Conservation (phyloP, 1,140 invertebrate species). For the Panonychus citri region DNA sequence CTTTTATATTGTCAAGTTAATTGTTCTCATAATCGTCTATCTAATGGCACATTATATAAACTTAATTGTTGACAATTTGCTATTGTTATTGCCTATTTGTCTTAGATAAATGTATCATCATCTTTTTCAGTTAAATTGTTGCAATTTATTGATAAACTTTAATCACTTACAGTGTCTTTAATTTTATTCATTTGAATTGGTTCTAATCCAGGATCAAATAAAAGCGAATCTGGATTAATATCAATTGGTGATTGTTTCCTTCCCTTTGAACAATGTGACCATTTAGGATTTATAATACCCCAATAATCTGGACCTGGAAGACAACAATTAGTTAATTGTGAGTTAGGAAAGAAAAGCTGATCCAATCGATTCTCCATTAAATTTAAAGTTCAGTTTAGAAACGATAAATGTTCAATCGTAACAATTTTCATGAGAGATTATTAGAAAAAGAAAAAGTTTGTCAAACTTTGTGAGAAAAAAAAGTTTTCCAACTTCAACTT, state of each 20-base stretch:
- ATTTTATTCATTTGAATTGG: conserved; percentile 1
- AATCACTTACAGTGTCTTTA: conserved; percentile 1
- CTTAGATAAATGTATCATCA: too few relatives aligned
- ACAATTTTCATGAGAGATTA: neutral
- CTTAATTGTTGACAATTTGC: too few relatives aligned
- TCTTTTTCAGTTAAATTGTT: too few relatives aligned
- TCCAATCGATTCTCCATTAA: neutral
- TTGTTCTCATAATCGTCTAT: too few relatives aligned
- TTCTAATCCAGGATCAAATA: conserved; percentile 8
- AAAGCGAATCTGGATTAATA: conserved; percentile 25
- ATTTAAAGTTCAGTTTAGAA: neutral
- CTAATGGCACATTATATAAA: too few relatives aligned
- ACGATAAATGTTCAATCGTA: neutral
- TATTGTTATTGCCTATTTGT: too few relatives aligned
- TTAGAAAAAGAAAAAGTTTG: neutral
- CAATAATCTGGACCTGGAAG: conserved; percentile 69
- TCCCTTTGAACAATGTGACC: conserved; percentile 82
- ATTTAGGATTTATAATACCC: conserved; percentile 86
- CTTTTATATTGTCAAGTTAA: too few relatives aligned
- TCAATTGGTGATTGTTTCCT: conserved; percentile 82
- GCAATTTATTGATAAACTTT: too few relatives aligned
- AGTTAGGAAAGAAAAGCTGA: neutral
- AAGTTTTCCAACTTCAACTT: neutral
- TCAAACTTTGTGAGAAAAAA: neutral
- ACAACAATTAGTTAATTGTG: neutral